These are phyloP conservation scores for Ahaetulla prasina DNA, from an alignment of 2,113 vertebrate species.

Conservation along the genomic window DNA sequence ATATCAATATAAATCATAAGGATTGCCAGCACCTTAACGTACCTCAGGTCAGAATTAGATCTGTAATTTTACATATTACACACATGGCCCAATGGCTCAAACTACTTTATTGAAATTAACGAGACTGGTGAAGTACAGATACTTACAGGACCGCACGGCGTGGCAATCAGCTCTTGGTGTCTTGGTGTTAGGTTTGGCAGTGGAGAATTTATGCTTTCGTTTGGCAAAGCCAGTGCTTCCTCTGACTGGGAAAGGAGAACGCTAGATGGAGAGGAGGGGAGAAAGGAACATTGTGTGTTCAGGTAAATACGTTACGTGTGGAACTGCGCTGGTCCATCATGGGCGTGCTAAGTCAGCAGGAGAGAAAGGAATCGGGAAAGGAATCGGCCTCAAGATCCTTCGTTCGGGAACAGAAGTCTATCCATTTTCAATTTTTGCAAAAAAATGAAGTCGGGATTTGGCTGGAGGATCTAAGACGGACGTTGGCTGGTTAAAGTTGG, in stretches of 20 bases:
- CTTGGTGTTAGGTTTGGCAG: constrained; percentile 78
- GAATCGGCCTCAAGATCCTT: too few relatives aligned
- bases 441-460: background rate
- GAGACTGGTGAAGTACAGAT: background rate
- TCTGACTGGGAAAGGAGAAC: constrained; percentile 23
- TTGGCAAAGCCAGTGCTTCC: background rate
- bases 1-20: too few relatives aligned
- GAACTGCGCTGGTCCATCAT: background rate
- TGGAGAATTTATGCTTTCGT: constrained; percentile 31
- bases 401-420: background rate
- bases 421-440: background rate
- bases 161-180: constrained; percentile 78
- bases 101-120: background rate
- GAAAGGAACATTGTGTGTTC: background rate
- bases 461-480: background rate
- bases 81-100: background rate
- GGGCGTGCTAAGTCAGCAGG: background rate
- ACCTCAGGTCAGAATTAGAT: background rate
- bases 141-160: constrained; percentile 82
- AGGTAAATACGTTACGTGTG: background rate
- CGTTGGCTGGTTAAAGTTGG: background rate
- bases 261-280: background rate
- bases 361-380: background rate
- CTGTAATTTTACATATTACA: background rate
- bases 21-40: background rate